Percentiles rank a stretch among this genome's conserved stretches.
These are phyloP conservation scores for Tipula vernalis DNA, from an alignment of 2,888 invertebrate genomes.

Conservation along the genomic window DNA sequence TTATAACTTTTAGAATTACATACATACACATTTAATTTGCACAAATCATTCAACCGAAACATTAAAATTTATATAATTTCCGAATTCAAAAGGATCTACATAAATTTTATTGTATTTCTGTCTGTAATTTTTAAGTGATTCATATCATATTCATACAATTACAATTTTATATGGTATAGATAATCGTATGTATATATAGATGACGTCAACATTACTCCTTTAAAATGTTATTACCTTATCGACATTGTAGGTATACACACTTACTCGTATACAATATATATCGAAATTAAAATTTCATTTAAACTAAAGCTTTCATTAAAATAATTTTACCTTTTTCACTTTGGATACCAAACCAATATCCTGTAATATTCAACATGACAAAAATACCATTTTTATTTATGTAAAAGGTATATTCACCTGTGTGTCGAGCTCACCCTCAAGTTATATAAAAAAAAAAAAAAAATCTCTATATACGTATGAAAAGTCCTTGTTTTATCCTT, in stretches of 20 bases:
- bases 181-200: not conserved
- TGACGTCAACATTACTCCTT: not conserved
- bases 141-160: not conserved
- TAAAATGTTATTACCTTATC: not conserved
- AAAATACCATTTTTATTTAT: not conserved
- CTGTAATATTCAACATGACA: not conserved
- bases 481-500: not conserved
- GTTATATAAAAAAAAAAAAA: not conserved
- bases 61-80: not conserved
- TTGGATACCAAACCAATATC: not conserved
- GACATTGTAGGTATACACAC: not conserved
- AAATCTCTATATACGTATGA: not conserved
- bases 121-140: not conserved
- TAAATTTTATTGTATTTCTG: not conserved
- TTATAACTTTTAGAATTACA: not conserved
- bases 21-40: not conserved
- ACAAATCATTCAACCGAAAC: not conserved
- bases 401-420: not conserved
- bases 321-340: not conserved
- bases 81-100: not conserved
- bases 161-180: not conserved
- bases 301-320: not conserved
- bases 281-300: not conserved
- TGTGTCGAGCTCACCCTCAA: not conserved
- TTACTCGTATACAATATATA: not conserved